Conservation (phyloP, 1,140 invertebrate species). For the Bombus waltoni region DNA sequence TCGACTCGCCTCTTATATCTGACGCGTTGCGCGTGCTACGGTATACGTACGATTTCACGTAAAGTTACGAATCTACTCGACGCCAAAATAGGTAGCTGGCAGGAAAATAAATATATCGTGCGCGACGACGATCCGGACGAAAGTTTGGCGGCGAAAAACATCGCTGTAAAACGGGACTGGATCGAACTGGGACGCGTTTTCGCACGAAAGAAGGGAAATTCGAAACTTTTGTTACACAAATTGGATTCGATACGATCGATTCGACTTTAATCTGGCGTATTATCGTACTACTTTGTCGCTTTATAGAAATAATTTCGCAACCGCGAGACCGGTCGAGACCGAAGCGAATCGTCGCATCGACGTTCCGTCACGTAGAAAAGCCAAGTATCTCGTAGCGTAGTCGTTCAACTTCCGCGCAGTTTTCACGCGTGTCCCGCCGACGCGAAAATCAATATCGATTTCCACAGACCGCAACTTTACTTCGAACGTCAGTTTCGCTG, state of each 20-base stretch:
- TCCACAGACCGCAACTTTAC: neutral
- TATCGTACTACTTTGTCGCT: neutral
- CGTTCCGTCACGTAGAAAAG: neutral
- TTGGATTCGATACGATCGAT: neutral
- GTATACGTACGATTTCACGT: too few relatives aligned
- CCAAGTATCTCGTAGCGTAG: neutral
- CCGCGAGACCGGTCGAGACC: neutral
- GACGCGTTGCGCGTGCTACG: neutral
- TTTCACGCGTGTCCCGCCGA: neutral
- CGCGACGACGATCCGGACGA: neutral
- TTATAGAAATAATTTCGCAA: neutral
- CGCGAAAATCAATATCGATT: neutral
- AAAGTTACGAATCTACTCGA: neutral
- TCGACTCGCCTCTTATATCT: neutral
- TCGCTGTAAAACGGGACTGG: too few relatives aligned
- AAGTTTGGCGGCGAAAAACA: too few relatives aligned
- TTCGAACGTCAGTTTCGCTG: neutral
- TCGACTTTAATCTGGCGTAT: neutral
- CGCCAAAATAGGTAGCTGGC: too few relatives aligned
- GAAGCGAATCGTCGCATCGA: neutral
- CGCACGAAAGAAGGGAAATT: neutral
- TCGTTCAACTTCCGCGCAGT: neutral
- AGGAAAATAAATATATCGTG: neutral
- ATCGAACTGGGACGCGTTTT: neutral
- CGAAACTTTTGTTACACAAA: neutral